These are phyloP conservation scores for Salvelinus fontinalis DNA, from an alignment of 2,113 vertebrate genomes.

Conservation along the genomic window DNA sequence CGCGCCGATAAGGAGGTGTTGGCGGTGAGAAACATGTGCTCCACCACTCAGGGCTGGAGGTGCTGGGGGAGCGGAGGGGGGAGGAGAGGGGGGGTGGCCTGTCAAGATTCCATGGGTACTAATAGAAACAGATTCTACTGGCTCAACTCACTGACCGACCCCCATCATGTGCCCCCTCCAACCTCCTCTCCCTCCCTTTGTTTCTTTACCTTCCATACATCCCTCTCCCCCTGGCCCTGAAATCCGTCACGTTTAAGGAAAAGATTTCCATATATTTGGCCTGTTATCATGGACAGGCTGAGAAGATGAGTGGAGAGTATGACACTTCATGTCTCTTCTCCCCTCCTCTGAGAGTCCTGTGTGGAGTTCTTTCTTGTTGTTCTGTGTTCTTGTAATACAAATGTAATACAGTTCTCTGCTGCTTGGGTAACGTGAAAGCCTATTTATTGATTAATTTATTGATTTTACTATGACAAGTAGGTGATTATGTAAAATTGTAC, in stretches of 20 bases:
- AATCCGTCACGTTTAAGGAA: conserved; percentile 38
- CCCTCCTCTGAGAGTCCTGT: background rate
- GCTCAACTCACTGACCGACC: conserved; percentile 47
- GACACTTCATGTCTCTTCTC: conserved; percentile 3
- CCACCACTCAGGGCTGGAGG: conserved; percentile 57
- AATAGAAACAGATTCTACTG: conserved; percentile 28
- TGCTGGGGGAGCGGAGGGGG: conserved; percentile 34
- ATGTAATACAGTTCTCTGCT: conserved; percentile 70
- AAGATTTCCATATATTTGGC: conserved; percentile 17
- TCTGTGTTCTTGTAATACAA: conserved; percentile 49
- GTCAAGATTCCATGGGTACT: conserved; percentile 58
- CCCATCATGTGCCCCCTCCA: conserved; percentile 35
- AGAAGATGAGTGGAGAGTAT: conserved; percentile 27
- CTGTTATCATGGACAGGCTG: background rate
- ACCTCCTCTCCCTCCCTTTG: background rate
- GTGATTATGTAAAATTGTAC: conserved; percentile 59
- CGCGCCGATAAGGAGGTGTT: conserved; percentile 86
- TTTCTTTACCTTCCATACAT: background rate
- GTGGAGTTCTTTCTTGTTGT: conserved; percentile 10
- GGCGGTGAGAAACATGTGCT: conserved; percentile 79
- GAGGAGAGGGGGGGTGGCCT: conserved; percentile 27
- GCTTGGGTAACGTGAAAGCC: conserved; percentile 68
- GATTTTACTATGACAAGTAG: conserved; percentile 54
- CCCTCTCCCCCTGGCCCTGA: no score
- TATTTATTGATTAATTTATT: conserved; percentile 87